A percentile compares a stretch with the other conserved stretches of the same genome.
These are phyloP conservation scores for Ctenopoma kingsleyae DNA, from an alignment of 2,797 vertebrate genomes.

Conservation along the genomic window DNA sequence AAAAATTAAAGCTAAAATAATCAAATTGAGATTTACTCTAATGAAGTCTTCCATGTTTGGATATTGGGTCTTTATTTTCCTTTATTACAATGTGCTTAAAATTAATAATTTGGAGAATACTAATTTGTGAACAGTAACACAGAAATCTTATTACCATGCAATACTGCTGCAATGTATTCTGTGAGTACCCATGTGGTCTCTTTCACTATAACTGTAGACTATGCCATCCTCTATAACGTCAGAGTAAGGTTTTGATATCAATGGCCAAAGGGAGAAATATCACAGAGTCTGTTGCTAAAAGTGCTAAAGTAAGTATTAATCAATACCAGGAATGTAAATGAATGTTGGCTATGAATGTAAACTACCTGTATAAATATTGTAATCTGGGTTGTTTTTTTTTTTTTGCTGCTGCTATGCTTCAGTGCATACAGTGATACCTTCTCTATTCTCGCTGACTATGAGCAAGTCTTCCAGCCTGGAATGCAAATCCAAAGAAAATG, in stretches of 20 bases:
- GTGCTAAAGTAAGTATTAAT: conserved; percentile 59
- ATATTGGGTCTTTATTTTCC: not conserved
- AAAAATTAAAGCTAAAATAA: not conserved
- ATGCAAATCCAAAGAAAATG: conserved; percentile 51
- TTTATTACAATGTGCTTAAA: not conserved
- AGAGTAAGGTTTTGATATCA: conserved; percentile 11
- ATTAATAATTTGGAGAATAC: not conserved
- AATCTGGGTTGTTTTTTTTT: conserved; percentile 42
- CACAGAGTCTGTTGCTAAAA: conserved; percentile 30
- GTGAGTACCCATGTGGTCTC: not conserved
- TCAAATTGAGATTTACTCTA: not conserved
- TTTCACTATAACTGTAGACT: not conserved
- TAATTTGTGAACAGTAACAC: not conserved
- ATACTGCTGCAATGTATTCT: not conserved
- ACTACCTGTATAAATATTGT: conserved; percentile 56
- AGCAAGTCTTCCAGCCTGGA: conserved; percentile 40
- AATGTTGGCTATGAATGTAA: conserved; percentile 9
- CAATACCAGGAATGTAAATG: conserved; percentile 54
- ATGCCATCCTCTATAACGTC: not conserved
- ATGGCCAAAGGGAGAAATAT: conserved; percentile 25
- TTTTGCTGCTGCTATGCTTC: conserved; percentile 28
- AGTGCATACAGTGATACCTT: conserved; percentile 34
- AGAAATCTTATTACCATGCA: not conserved
- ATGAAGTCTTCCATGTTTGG: not conserved
- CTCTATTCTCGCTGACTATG: conserved; percentile 39